Base-by-base conservation (phyloP, 2,113 vertebrate genomes). In the Engraulis encrasicolus region DNA sequence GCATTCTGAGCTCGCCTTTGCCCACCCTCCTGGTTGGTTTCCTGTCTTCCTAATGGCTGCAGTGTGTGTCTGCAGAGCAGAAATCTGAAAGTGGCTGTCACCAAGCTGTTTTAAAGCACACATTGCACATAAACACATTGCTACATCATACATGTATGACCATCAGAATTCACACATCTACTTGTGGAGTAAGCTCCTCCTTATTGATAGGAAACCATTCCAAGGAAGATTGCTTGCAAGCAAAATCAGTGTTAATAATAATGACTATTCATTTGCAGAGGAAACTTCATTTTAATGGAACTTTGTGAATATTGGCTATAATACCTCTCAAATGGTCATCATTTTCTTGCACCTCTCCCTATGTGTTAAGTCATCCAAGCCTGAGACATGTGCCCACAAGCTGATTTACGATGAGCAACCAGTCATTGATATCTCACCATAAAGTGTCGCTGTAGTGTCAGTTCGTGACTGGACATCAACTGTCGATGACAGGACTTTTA, bases 1-100 rank as follows among this genome's bases (percentile, higher is more conserved):
- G 88, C 88, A 87, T 87, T 85, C 84, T 84, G 38, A 82, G 50
- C 79, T 54, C 50, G 81, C 81, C 77, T 84, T 78, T 86, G 86
- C 86, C 88, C 88, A 87, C 88, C 84, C 86, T 86, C 84, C 83
- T 85, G 83, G 89, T 91, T 85, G 83, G 89, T 91, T 87, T 31
- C 15, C 66, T 34, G 82, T 89, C 90, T 91, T 74, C 66, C 66
- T 74, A 74, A 74, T 74, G 66, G 66, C 66, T 74, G 66, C 66
- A 15, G 66, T 74, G 66, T 74, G 66, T 74, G 66, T 74, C 66
- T 74, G 66, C 66, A 17, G 66, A 17, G 66, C 66, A 34, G 31
- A 66, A 2, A 11, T 23, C 31, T 66, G 23, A n/a, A n/a, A n/a
- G n/a, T n/a, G 52, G 23, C n/a, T 66, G 58, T 66, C 58, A 74